Evolutionary conservation across 2,113 vertebrate species (phyloP).

Genomic region (Fregata magnificens): DNA sequence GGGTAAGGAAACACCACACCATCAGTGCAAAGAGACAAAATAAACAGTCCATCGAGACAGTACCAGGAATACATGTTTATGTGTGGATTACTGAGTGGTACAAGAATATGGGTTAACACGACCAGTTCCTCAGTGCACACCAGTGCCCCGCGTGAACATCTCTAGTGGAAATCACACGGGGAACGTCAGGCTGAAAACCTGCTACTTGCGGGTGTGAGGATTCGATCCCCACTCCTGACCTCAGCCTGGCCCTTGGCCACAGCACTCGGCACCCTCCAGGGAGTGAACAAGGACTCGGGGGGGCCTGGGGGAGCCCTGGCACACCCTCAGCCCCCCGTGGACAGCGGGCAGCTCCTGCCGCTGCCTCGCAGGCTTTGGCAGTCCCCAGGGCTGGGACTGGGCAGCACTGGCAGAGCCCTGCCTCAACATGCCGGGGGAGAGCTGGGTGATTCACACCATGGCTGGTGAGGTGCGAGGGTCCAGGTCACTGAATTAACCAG

Average conservation of each 20-base stretch:
- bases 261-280: neutral
- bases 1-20: neutral
- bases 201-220: fast-evolving
- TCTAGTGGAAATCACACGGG: neutral
- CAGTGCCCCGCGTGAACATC: fast-evolving
- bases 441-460: neutral
- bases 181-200: neutral
- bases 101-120: neutral
- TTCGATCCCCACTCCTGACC: fast-evolving
- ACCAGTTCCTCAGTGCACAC: neutral
- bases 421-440: fast-evolving
- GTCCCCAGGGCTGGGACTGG: neutral
- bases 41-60: neutral
- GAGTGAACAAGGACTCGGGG: neutral
- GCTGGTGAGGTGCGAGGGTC: fast-evolving
- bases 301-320: neutral
- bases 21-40: neutral
- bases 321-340: neutral
- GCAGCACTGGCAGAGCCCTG: neutral
- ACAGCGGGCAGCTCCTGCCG: neutral
- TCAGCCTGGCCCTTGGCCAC: neutral
- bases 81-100: constrained; percentile 26
- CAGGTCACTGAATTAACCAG: fast-evolving
- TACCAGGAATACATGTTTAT: constrained; percentile 51
- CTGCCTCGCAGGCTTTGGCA: neutral